These are phyloP conservation scores for Podiceps cristatus DNA, from an alignment of 2,113 vertebrate genomes.

Conservation along the genomic window DNA sequence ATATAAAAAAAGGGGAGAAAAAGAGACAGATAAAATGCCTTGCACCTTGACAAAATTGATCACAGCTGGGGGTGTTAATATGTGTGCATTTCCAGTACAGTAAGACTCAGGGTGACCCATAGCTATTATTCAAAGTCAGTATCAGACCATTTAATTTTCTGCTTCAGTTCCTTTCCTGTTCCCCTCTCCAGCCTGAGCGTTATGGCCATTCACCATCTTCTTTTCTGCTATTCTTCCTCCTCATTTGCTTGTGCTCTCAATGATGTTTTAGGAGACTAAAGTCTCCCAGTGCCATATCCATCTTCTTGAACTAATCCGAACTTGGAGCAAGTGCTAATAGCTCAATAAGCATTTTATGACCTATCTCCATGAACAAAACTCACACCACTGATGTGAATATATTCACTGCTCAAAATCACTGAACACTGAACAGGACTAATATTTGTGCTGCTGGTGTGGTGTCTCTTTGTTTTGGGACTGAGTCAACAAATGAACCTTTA, in stretches of 20 bases:
- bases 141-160: slow-evolving; percentile 83
- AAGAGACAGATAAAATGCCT: background rate
- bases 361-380: slow-evolving; percentile 14
- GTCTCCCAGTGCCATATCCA: background rate
- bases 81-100: slow-evolving; percentile 57
- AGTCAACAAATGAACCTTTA: background rate
- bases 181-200: slow-evolving; percentile 48
- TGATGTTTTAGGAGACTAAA: slow-evolving; percentile 43
- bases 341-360: slow-evolving; percentile 48
- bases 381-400: background rate
- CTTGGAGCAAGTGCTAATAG: slow-evolving; percentile 53
- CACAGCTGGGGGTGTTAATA: slow-evolving; percentile 65
- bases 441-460: background rate
- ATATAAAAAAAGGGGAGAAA: background rate
- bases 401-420: slow-evolving; percentile 21
- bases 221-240: slow-evolving; percentile 51
- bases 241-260: slow-evolving; percentile 41
- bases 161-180: slow-evolving; percentile 75
- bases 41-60: slow-evolving; percentile 55
- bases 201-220: slow-evolving; percentile 51
- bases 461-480: background rate
- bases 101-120: slow-evolving; percentile 72
- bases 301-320: slow-evolving; percentile 48
- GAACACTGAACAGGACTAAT: slow-evolving; percentile 14
- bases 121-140: slow-evolving; percentile 79